These are phyloP conservation scores for Chirona hameri DNA, from an alignment of 2,888 invertebrate species.

Conservation along the genomic window DNA sequence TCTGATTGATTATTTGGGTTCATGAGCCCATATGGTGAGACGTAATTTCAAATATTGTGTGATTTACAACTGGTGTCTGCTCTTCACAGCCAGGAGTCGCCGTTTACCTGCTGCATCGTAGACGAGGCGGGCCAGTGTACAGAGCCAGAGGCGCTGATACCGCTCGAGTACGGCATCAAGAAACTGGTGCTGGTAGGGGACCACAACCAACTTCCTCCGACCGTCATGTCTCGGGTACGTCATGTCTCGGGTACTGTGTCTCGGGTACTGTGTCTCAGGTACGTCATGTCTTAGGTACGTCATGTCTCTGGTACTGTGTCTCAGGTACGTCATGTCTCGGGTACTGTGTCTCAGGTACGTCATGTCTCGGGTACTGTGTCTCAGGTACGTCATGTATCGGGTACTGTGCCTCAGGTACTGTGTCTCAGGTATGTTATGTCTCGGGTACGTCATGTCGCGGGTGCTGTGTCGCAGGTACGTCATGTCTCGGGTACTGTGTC, in stretches of 20 bases:
- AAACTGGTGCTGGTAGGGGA: conserved; percentile 81
- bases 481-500: no score
- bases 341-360: not conserved
- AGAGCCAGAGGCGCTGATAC: conserved; percentile 77
- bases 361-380: no score
- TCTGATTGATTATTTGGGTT: no score
- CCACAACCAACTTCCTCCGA: conserved; percentile 77
- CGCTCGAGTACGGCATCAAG: conserved; percentile 68
- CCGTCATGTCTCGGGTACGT: conserved; percentile 66
- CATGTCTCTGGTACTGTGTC: not conserved
- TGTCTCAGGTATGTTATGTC: no score
- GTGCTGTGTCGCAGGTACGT: no score
- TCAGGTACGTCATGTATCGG: not conserved
- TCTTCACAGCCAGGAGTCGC: not conserved
- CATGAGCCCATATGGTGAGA: no score
- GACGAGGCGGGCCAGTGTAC: conserved; percentile 85
- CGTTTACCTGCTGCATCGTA: conserved; percentile 65
- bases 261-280: no score
- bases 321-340: not conserved
- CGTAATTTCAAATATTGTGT: no score
- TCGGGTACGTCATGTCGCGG: no score
- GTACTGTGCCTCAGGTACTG: no score
- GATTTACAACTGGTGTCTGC: no score
- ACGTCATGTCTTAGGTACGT: no score
- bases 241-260: not conserved